Conservation (phyloP, 2,797 vertebrate genomes). For the Gymnoscopelus microlampas region DNA sequence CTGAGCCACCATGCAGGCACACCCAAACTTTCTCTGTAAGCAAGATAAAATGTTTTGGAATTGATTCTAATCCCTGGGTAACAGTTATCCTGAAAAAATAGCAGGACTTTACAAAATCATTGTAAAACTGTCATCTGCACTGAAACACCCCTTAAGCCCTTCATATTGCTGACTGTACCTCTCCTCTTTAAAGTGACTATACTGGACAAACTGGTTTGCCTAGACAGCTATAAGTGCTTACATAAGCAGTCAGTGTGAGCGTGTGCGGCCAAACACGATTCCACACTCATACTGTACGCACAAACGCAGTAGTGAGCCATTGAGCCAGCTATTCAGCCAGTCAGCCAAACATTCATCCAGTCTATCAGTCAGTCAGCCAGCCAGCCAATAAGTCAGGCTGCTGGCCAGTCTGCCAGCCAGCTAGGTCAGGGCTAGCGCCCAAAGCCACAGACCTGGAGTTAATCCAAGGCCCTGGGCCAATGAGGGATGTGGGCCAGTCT, state of each 20-base stretch:
- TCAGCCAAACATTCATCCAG: background rate
- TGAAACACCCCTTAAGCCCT: conserved; percentile 13
- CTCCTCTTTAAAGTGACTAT: conserved; percentile 12
- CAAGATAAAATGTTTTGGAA: background rate
- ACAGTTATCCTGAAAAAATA: conserved; percentile 20
- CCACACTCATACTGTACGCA: conserved; percentile 17
- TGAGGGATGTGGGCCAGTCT: conserved; percentile 18
- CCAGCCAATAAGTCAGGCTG: conserved; percentile 34
- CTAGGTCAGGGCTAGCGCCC: conserved; percentile 51
- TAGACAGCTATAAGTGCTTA: conserved; percentile 37
- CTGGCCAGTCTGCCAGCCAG: conserved; percentile 39
- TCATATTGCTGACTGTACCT: conserved; percentile 11
- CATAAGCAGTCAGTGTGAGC: conserved; percentile 15
- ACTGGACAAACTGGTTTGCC: conserved; percentile 18
- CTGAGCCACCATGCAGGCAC: too few species aligned
- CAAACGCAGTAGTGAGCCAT: conserved; percentile 28
- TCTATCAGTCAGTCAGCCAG: conserved; percentile 23
- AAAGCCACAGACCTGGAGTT: conserved; percentile 49
- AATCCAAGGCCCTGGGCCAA: conserved; percentile 43
- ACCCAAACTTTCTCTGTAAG: background rate
- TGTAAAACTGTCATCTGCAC: conserved; percentile 8
- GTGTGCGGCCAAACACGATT: background rate
- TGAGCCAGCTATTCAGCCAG: conserved; percentile 52
- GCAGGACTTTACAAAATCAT: conserved; percentile 17
- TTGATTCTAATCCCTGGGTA: background rate